phyloP scores from a whole-genome alignment of 2,113 vertebrate genomes.

The Tretioscincus oriximinensis region DNA sequence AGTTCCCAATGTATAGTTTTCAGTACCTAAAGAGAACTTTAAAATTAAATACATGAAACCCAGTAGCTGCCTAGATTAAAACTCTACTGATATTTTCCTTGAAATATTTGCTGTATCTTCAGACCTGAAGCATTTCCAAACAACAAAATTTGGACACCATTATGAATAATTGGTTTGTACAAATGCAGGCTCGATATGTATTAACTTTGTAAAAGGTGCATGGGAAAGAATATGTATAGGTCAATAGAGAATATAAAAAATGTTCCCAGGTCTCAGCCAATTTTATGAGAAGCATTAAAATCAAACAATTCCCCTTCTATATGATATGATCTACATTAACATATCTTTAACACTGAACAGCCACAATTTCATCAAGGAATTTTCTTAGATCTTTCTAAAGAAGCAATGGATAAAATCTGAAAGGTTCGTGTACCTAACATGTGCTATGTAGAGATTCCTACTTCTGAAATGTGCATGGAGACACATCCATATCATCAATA shows the following conservation, averaged over 20 bases:
- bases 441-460: neutral
- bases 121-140: no score
- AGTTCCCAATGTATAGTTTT: neutral
- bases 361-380: neutral
- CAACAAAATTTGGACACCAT: no score
- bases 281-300: neutral
- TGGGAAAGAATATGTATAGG: no score
- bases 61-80: no score
- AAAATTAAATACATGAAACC: no score
- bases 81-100: no score
- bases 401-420: neutral
- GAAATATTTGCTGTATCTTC: no score
- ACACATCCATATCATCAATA: neutral
- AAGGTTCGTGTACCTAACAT: neutral
- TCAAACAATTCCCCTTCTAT: no score
- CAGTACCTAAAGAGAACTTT: neutral
- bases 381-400: neutral
- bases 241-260: neutral
- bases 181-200: no score
- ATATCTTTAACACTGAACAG: neutral
- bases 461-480: neutral
- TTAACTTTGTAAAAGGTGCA: no score
- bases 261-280: neutral
- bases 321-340: neutral
- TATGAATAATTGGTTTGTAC: no score